phyloP scores from a whole-genome alignment of 1,140 invertebrate genomes.

The Pogonomyrmex californicus region DNA sequence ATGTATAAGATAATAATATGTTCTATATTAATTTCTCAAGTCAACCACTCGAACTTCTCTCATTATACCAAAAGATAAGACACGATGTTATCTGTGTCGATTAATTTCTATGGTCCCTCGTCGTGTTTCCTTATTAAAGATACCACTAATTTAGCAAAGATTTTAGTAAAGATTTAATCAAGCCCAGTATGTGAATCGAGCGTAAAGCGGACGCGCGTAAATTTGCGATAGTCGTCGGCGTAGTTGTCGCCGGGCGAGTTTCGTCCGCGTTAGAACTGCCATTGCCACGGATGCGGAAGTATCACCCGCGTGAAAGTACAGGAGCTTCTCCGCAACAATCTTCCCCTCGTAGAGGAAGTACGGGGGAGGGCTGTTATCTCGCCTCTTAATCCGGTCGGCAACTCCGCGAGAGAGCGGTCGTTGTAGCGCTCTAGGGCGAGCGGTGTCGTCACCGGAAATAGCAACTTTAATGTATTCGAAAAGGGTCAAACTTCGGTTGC shows the following conservation, averaged over 20 bases:
- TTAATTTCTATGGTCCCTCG: slow-evolving; percentile 26
- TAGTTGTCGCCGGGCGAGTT: slow-evolving; percentile 31
- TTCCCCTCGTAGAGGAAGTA: slow-evolving; percentile 28
- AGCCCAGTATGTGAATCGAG: slow-evolving; percentile 28
- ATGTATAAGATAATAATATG: neutral
- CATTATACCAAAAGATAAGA: neutral
- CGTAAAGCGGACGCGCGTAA: slow-evolving; percentile 26
- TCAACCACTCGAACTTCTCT: slow-evolving; percentile 4
- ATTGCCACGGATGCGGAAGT: slow-evolving; percentile 46
- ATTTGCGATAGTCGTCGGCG: slow-evolving; percentile 19
- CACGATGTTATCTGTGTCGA: slow-evolving; percentile 35
- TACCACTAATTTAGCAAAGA: neutral
- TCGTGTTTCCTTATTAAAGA: slow-evolving; percentile 41
- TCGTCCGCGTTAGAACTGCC: slow-evolving; percentile 40
- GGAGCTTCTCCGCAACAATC: slow-evolving; percentile 61
- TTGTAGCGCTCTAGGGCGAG: slow-evolving; percentile 59
- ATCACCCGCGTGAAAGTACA: slow-evolving; percentile 30
- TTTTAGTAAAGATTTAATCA: slow-evolving; percentile 33
- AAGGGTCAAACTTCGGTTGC: slow-evolving; percentile 74
- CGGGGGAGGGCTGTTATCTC: slow-evolving; percentile 44
- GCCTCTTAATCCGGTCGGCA: slow-evolving; percentile 56
- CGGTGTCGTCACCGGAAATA: slow-evolving; percentile 60
- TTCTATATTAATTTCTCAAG: slow-evolving; percentile 19
- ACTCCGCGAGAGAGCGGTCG: slow-evolving; percentile 51
- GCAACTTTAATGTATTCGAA: slow-evolving; percentile 77